Conservation (phyloP, 2,797 vertebrate genomes). For the Tokudaia tokunoshimensis region DNA sequence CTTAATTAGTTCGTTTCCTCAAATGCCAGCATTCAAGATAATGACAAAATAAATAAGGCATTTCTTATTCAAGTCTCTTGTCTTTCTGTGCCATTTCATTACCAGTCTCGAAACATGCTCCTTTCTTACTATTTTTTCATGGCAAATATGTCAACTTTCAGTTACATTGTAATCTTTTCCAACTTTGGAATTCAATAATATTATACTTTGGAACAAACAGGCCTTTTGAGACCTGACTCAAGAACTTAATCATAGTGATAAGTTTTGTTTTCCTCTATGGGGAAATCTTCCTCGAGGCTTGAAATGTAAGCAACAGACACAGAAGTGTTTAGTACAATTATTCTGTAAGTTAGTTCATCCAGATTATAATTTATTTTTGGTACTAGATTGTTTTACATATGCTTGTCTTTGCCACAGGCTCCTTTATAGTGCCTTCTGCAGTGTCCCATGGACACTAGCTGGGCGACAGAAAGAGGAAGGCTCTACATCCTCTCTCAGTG, state of each 20-base stretch:
- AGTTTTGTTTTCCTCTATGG: not conserved
- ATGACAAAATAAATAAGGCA: conserved; percentile 69
- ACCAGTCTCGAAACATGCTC: conserved; percentile 53
- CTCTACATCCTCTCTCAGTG: not conserved
- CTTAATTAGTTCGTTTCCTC: conserved; percentile 59
- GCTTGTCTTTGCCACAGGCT: not conserved
- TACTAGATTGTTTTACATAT: not conserved
- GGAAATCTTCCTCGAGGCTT: conserved; percentile 44
- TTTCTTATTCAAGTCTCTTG: conserved; percentile 72
- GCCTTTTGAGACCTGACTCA: conserved; percentile 61
- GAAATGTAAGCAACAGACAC: conserved; percentile 36
- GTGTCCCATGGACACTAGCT: not conserved
- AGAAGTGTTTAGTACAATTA: conserved; percentile 57
- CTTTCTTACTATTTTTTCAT: conserved; percentile 75
- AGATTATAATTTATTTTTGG: conserved; percentile 11
- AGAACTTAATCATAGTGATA: conserved; percentile 64
- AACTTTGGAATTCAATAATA: conserved; percentile 66
- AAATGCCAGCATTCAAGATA: conserved; percentile 58
- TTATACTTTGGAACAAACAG: conserved; percentile 66
- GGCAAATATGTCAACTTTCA: conserved; percentile 69
- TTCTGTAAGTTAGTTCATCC: conserved; percentile 9
- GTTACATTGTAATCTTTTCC: conserved; percentile 48
- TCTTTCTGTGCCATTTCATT: conserved; percentile 70
- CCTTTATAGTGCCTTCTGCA: not conserved
- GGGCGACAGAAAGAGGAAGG: not conserved